These are phyloP conservation scores for Vulpes vulpes DNA, from an alignment of 2,113 vertebrate genomes.

Conservation along the genomic window DNA sequence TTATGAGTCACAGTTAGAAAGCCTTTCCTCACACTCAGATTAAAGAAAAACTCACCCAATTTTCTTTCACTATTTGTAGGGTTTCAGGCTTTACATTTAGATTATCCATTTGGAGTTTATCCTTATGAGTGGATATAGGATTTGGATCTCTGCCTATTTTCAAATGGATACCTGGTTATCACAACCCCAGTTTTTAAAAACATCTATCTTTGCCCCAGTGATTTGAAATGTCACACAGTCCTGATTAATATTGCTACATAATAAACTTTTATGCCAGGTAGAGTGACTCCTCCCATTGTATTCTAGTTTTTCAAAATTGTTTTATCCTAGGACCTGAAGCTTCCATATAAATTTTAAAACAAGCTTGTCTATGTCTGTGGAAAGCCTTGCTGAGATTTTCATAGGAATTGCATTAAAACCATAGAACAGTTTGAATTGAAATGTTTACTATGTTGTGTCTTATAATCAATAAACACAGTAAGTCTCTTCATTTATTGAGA, in stretches of 20 bases:
- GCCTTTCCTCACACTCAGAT: neutral
- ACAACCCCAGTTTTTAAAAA: neutral
- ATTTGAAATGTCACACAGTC: neutral
- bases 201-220: neutral
- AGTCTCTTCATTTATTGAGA: neutral
- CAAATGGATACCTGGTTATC: neutral
- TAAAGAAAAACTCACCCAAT: neutral
- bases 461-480: conserved; percentile 48
- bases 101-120: conserved; percentile 4
- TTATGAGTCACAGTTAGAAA: neutral
- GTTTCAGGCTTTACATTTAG: neutral
- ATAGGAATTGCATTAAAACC: conserved; percentile 35
- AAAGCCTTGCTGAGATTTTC: neutral
- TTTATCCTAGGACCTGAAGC: neutral
- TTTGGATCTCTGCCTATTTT: neutral
- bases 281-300: neutral
- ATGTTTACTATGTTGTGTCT: neutral
- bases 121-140: neutral
- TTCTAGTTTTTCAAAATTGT: neutral
- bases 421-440: neutral
- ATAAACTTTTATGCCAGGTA: neutral
- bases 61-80: neutral
- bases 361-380: neutral
- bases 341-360: conserved; percentile 1
- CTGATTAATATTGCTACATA: neutral